These are phyloP conservation scores for Piscicola geometra DNA, from an alignment of 2,888 invertebrate species.

Conservation along the genomic window DNA sequence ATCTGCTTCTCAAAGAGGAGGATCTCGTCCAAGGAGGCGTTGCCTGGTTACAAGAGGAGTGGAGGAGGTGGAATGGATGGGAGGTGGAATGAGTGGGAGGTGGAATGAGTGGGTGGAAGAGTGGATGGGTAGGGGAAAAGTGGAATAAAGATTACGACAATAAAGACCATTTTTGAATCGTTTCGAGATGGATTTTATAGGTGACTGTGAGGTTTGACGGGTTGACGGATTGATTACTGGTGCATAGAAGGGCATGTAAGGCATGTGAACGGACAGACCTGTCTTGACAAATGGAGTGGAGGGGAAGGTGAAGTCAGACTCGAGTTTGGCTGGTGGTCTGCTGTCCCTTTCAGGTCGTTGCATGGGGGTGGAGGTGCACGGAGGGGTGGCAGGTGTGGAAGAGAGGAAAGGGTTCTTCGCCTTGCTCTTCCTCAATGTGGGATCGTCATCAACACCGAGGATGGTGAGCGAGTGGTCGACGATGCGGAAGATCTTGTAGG, in stretches of 20 bases:
- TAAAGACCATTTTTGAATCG: too few relatives aligned
- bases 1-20: conserved; percentile 33
- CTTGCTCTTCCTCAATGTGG: conserved; percentile 33
- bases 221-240: too few relatives aligned
- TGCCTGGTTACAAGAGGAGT: neutral
- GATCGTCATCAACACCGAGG: conserved; percentile 33
- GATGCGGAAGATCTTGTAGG: conserved; percentile 36
- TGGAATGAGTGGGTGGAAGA: too few relatives aligned
- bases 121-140: too few relatives aligned
- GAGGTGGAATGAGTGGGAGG: too few relatives aligned
- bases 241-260: too few relatives aligned
- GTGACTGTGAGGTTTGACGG: too few relatives aligned
- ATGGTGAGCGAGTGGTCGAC: conserved; percentile 30
- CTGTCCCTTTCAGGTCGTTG: conserved; percentile 18
- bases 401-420: conserved; percentile 21
- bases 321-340: conserved; percentile 8
- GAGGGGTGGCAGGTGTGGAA: conserved; percentile 2
- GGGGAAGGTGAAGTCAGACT: neutral
- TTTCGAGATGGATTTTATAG: too few relatives aligned
- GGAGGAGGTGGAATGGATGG: neutral
- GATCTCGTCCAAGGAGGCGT: conserved; percentile 14
- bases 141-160: too few relatives aligned
- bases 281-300: neutral
- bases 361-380: neutral
- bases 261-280: too few relatives aligned